Evolutionary conservation across 2,797 vertebrate species (phyloP), one percentile per base, ranked within the genome.

Genomic region (Karalla daura): DNA sequence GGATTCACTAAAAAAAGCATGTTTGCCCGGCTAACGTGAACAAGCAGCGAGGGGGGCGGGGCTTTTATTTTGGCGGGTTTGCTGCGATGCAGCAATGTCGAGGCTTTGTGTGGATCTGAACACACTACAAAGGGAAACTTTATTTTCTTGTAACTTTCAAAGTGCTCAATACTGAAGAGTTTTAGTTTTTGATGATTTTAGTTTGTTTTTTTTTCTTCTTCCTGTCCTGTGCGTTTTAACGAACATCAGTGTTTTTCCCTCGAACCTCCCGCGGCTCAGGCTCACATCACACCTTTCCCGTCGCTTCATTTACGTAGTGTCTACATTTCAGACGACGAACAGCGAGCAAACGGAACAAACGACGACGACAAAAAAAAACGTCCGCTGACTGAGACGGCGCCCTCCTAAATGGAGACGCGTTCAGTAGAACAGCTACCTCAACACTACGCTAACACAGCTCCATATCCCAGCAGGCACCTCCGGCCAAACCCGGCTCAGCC

Each of bases 121-220:
- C 79, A 73, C 79, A 81, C 69, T 14, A 45, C n/a, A 76, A 85
- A 86, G 84, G 81, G 83, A 85, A 66, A 43, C 24, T 44, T 2
- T 63, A 12, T 24, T 28, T 28, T 13, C 1, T 60, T 75, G n/a
- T 76, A 49, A 78, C 74, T 76, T 87, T 86, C 77, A 81, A 89
- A 92, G 86, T 86, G 83, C 81, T 91, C 8, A 82, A 53, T 88
- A 36, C 86, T 69, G 63, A 78, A 62, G 73, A 81, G 46, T 75
- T 80, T 63, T 64, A 75, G 73, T 14, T 80, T 86, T 74, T 83
- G 83, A 58, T 28, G 11, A 37, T 75, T 81, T 78, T 62, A 80
- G 54, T 1, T 45, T 46, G 25, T 56, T 53, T 49, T 45, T 62
- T 70, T 64, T 32, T 35, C 18, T 63, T 14, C n/a, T n/a, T n/a